phyloP scores from a whole-genome alignment of 2,888 invertebrate species.

The Pemphredon lugubris region DNA sequence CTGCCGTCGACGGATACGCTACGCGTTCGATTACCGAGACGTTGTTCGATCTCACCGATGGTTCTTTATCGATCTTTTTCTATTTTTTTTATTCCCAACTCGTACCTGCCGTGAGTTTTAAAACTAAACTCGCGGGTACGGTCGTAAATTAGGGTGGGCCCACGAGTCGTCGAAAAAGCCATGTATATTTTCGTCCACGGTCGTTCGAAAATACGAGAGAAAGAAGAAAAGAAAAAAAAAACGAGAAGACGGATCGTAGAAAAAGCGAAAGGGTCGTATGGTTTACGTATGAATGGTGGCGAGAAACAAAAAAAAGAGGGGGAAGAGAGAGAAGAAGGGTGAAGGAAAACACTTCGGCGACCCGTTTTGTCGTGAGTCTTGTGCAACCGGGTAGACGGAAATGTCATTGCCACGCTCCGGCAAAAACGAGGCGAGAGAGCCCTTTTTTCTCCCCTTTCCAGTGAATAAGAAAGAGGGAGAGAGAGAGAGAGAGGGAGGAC shows the following conservation, averaged over 20 bases:
- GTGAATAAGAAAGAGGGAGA: constrained; percentile 5
- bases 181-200: constrained; percentile 19
- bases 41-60: no score
- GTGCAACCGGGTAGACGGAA: constrained; percentile 61
- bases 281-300: constrained; percentile 35
- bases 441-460: constrained; percentile 36
- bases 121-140: neutral
- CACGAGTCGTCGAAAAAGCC: neutral
- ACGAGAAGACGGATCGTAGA: neutral
- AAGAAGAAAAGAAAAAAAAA: neutral
- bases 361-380: constrained; percentile 50
- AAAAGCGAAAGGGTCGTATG: constrained; percentile 8
- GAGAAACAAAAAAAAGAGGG: constrained; percentile 12
- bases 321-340: constrained; percentile 32
- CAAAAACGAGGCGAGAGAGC: constrained; percentile 37
- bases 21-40: neutral
- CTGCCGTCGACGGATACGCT: neutral
- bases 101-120: neutral
- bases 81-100: neutral
- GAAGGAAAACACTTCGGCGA: constrained; percentile 53
- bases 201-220: neutral
- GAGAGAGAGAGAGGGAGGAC: constrained; percentile 19
- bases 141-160: constrained; percentile 5
- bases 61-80: no score
- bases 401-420: constrained; percentile 67